phyloP scores from a whole-genome alignment of 2,888 invertebrate genomes.

The Thereva nobilitata region DNA sequence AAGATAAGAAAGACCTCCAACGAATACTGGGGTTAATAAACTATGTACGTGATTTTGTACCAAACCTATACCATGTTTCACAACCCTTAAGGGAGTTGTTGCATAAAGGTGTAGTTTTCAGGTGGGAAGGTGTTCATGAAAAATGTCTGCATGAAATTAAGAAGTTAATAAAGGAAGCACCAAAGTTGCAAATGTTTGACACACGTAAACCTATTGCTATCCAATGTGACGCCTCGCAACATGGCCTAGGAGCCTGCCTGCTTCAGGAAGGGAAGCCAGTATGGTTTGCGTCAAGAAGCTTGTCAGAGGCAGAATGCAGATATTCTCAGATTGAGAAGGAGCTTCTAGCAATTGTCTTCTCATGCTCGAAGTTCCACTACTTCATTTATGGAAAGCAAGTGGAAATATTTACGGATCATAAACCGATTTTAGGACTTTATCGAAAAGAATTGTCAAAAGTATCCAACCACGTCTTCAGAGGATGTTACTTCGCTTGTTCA shows the following conservation, averaged over 20 bases:
- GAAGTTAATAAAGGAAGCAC: conserved; percentile 33
- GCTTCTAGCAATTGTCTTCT: conserved; percentile 42
- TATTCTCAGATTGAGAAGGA: conserved; percentile 41
- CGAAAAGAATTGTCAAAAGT: conserved; percentile 41
- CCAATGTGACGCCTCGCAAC: conserved; percentile 38
- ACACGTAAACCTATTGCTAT: conserved; percentile 36
- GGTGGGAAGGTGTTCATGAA: conserved; percentile 40
- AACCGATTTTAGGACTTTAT: conserved; percentile 38
- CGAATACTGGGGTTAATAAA: conserved; percentile 44
- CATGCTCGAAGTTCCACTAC: conserved; percentile 43
- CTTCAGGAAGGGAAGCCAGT: conserved; percentile 42
- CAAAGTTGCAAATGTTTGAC: conserved; percentile 37
- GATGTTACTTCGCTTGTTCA: conserved; percentile 43
- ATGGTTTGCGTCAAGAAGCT: conserved; percentile 34
- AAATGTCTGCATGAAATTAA: conserved; percentile 38
- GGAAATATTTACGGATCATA: conserved; percentile 40
- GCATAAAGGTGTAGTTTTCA: conserved; percentile 41
- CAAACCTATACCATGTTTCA: conserved; percentile 40
- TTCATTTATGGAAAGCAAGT: conserved; percentile 43
- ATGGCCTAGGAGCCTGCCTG: conserved; percentile 41
- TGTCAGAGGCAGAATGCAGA: conserved; percentile 38
- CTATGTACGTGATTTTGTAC: conserved; percentile 43
- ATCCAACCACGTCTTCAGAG: conserved; percentile 41
- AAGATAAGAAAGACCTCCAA: conserved; percentile 42
- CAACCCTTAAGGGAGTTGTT: conserved; percentile 38